phyloP scores from a whole-genome alignment of 2,113 vertebrate genomes.

The Muntiacus muntjak region DNA sequence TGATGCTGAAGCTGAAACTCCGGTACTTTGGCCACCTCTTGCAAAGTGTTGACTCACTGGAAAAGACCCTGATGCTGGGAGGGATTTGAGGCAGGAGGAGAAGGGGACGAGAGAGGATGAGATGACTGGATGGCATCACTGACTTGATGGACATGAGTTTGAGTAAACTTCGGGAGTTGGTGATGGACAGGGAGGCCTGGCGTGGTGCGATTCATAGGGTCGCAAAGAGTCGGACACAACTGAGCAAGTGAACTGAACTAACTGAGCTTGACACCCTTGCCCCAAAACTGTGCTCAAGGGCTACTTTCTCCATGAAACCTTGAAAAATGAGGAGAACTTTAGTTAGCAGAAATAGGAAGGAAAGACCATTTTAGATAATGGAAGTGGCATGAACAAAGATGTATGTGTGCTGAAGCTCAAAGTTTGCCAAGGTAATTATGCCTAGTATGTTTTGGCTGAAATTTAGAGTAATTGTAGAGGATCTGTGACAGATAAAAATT shows the following conservation, averaged over 20 bases:
- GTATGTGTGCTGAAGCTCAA: background rate
- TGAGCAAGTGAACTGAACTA: background rate
- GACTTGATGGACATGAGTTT: background rate
- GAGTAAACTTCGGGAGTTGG: background rate
- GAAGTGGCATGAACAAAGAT: background rate
- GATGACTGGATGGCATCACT: background rate
- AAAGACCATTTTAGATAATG: slow-evolving; percentile 3
- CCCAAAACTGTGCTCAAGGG: background rate
- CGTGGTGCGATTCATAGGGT: background rate
- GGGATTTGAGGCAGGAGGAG: background rate
- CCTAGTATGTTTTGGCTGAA: slow-evolving; percentile 34
- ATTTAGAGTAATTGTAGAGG: slow-evolving; percentile 18
- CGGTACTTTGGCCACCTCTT: background rate
- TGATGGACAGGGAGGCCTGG: background rate
- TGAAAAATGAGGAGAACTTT: slow-evolving; percentile 23
- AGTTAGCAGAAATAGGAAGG: background rate
- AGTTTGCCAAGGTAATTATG: slow-evolving; percentile 29
- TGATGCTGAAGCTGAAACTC: background rate
- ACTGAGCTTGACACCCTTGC: background rate
- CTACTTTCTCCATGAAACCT: background rate
- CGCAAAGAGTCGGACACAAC: background rate
- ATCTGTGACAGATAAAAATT: slow-evolving; percentile 13
- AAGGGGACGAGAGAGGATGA: background rate
- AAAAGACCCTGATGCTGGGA: background rate
- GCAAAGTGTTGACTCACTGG: background rate